Percentiles rank a stretch among this genome's conserved stretches.
These are phyloP conservation scores for Centruroides sculpturatus DNA, from an alignment of 1,140 invertebrate species.

Conservation along the genomic window DNA sequence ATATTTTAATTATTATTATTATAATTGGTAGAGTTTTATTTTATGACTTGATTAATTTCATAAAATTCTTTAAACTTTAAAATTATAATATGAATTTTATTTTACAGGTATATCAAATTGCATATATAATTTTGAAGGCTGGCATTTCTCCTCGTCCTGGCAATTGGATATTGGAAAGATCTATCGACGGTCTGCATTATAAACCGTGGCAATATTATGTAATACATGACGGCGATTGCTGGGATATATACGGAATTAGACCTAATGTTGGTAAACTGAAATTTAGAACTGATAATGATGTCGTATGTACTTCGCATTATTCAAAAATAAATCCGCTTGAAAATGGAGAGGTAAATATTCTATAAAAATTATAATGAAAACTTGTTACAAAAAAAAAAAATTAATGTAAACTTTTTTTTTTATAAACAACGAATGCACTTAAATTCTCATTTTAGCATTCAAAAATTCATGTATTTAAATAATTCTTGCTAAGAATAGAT, in stretches of 20 bases:
- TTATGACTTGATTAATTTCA: too few relatives aligned
- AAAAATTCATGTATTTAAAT: too few relatives aligned
- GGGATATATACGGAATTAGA: conserved; percentile 47
- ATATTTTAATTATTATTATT: too few relatives aligned
- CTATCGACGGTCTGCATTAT: conserved; percentile 50
- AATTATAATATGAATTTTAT: not conserved
- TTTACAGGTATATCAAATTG: conserved; percentile 72
- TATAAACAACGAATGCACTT: too few relatives aligned
- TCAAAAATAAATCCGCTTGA: conserved; percentile 64
- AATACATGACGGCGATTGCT: conserved; percentile 68
- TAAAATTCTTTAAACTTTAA: too few relatives aligned
- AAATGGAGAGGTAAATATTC: conserved; percentile 56
- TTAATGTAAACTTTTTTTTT: too few relatives aligned
- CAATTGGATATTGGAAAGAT: conserved; percentile 78
- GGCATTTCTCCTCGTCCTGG: conserved; percentile 77
- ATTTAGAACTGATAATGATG: conserved; percentile 58
- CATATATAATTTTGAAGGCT: conserved; percentile 75
- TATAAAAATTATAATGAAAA: too few relatives aligned
- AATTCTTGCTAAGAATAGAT: too few relatives aligned
- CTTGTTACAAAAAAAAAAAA: too few relatives aligned
- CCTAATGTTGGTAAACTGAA: conserved; percentile 39
- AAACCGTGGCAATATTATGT: conserved; percentile 79
- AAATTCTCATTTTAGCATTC: too few relatives aligned
- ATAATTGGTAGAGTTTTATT: too few relatives aligned
- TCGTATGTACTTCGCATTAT: conserved; percentile 74